These are phyloP conservation scores for Hermaeophaga mercurialis DNA, from an alignment of 2,888 invertebrate genomes.

Conservation along the genomic window DNA sequence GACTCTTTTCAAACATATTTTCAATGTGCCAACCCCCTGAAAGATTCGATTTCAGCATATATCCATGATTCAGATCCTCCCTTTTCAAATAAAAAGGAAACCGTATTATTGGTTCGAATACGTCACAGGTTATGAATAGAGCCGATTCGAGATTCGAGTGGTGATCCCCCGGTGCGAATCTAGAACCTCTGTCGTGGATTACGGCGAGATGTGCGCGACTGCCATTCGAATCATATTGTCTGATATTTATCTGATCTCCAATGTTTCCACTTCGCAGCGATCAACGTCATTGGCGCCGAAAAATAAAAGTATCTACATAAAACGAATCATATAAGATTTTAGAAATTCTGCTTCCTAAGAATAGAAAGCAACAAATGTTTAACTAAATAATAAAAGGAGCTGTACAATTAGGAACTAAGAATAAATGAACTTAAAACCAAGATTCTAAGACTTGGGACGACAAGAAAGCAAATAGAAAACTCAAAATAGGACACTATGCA, in stretches of 20 bases:
- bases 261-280: constrained; percentile 43
- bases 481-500: no score
- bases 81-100: constrained; percentile 26
- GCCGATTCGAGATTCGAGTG: constrained; percentile 41
- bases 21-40: neutral
- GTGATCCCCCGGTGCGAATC: constrained; percentile 50
- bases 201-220: constrained; percentile 49
- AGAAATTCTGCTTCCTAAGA: no score
- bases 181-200: constrained; percentile 52
- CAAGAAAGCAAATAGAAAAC: no score
- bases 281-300: constrained; percentile 11
- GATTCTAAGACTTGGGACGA: no score
- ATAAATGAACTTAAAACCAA: no score
- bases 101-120: constrained; percentile 30
- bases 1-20: neutral
- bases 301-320: no score
- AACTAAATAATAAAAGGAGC: no score
- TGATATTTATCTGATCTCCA: constrained; percentile 53
- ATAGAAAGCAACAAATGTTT: no score
- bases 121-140: constrained; percentile 50
- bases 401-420: no score
- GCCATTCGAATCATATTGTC: constrained; percentile 54
- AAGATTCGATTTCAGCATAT: constrained; percentile 6
- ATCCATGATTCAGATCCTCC: constrained; percentile 13
- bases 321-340: no score